Percentiles rank a stretch among this genome's conserved stretches.
phyloP scores from a whole-genome alignment of 2,113 vertebrate genomes.

The Empidonax traillii region DNA sequence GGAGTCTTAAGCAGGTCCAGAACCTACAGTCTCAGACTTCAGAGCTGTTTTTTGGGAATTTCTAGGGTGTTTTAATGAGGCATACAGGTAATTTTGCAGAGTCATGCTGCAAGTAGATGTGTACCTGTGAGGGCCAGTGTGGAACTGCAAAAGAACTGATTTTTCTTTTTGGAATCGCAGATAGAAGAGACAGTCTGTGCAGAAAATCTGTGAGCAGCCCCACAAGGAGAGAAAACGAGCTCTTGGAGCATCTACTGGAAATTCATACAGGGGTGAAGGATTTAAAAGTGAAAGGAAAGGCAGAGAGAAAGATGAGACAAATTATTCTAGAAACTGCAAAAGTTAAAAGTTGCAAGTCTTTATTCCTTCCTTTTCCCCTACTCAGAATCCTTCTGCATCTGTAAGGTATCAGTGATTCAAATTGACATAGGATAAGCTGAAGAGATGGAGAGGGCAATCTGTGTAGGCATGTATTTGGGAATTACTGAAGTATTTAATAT shows the following conservation, averaged over 20 bases:
- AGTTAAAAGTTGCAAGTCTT: background rate
- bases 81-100: constrained; percentile 9
- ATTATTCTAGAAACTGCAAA: background rate
- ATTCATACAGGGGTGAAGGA: background rate
- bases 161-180: background rate
- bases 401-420: background rate
- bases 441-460: background rate
- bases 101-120: background rate
- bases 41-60: background rate
- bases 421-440: background rate
- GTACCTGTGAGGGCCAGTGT: background rate
- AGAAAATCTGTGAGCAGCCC: background rate
- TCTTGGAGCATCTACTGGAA: background rate
- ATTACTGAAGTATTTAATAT: background rate
- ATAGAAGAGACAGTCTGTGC: background rate
- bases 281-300: background rate
- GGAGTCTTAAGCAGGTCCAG: background rate
- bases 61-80: background rate
- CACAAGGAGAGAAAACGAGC: background rate
- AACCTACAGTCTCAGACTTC: accelerated
- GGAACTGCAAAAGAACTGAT: background rate
- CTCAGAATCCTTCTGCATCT: background rate
- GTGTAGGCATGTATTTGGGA: background rate
- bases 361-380: background rate
- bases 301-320: background rate